Base-by-base conservation (phyloP, 53 echinoderm and acorn worm genomes). In the Glandiceps talaboti region DNA sequence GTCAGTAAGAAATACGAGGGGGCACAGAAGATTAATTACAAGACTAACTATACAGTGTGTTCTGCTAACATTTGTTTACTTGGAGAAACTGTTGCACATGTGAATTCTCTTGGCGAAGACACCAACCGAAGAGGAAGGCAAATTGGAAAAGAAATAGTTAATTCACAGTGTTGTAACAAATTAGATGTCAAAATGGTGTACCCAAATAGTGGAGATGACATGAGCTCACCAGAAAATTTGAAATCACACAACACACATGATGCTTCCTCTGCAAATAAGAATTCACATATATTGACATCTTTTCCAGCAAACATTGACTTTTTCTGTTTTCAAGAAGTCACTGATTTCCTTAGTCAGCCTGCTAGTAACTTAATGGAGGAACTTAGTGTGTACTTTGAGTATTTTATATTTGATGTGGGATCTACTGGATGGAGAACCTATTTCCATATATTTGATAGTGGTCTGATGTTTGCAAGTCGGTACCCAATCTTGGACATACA, bases 401-500 rank as follows among this genome's bases (percentile, higher is more conserved):
- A 99, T 79, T 86, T 99, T 75, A 76, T 99, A 6, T 91, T 91
- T 30, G 93, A 99, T 25, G 91, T 93, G 26, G 99, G 99, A 1
- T 74, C 82, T 31, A 32, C 91, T 75, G 87, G 93, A 0, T 93
- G 99, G 93, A 84, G 77, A 32, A 79, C 84, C 14, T 92, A 99
- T 76, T 85, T 87, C 31, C 89, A 87, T 33, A 83, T 93, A 28
- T 78, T 99, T 32, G 89, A 93, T 80, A 94, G 99, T 76, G 99
- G 99, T 28, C 89, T 99, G 27, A 82, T 99, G 75, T 85, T 99
- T 80, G 99, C 93, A 28, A 93, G 93, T 77, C 90, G 99, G 20
- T 99, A 99, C 74, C 99, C 99, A 6, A 99, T 99, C 32, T 84
- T 99, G 74, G 99, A 99, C 79, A 91, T 89, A 30, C 84, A 85